Evolutionary conservation across 2,113 vertebrate species (phyloP), one percentile per base, ranked within the genome.

Genomic region (Panthera uncia): DNA sequence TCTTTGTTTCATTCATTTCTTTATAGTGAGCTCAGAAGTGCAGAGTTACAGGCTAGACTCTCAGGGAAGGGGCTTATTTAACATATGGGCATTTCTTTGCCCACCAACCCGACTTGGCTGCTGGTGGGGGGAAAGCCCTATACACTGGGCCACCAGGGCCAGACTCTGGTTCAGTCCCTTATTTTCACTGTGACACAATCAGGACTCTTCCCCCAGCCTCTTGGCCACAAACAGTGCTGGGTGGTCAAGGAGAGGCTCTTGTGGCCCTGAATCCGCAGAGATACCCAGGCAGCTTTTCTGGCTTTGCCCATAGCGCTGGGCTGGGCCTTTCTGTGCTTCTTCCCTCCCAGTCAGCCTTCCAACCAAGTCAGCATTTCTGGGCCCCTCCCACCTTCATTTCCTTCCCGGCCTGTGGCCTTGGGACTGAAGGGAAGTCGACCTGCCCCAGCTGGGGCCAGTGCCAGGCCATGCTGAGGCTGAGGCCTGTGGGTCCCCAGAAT

Each of bases 381-480:
- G 36, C n/a, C 80, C 87, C 93, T 36, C 84, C 90, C 88, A 68
- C 86, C 41, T 52, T 50, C 52, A 19, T 88, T 97, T 97, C 97
- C 96, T 97, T 91, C 92, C 73, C 2, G 4, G 65, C 87, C 50
- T 33, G 61, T 81, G 93, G 96, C 97, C 94, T 96, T 88, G 93
- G 78, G 68, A 81, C 81, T 92, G 48, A 83, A 89, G 84, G 79
- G 90, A 92, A 97, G 36, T 65, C 74, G 92, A 19, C 27, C 78
- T 91, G 65, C 88, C 36, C 55, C 18, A 23, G 69, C 84, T 96
- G 48, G 1, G 2, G 38, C 57, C 36, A 16, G 74, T 10, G 73
- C 91, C 85, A 85, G 91, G 78, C 76, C 76, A 38, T 7, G 13
- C 66, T 78, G 57, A 91, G 71, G 48, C 55, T 33, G 38, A 96